A percentile compares a stretch with the other conserved stretches of the same genome.
Conservation (phyloP, 2,797 vertebrate species). For the Catostomus latipinnis region DNA sequence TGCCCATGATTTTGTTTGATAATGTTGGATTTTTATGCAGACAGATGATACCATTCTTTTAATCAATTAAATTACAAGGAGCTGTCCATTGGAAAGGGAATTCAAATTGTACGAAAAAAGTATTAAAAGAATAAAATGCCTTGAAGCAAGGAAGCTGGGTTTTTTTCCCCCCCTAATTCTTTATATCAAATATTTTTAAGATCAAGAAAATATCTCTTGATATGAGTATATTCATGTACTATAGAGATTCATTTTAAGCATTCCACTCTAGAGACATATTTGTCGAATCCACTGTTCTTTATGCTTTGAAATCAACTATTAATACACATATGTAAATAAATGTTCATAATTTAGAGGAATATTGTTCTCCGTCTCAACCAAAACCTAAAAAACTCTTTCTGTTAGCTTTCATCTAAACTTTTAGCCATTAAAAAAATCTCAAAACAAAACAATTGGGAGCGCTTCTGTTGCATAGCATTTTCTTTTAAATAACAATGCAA, state of each 20-base stretch:
- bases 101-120: too few relatives aligned
- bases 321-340: constrained; percentile 56
- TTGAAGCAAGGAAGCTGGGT: not conserved
- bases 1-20: too few relatives aligned
- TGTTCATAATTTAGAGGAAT: constrained; percentile 65
- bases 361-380: constrained; percentile 58
- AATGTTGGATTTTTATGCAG: too few relatives aligned
- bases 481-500: constrained; percentile 64
- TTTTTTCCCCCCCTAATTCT: not conserved
- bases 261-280: constrained; percentile 53
- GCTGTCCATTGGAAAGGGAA: too few relatives aligned
- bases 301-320: constrained; percentile 70
- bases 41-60: not conserved
- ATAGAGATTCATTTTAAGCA: constrained; percentile 15
- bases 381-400: constrained; percentile 68
- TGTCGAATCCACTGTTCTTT: constrained; percentile 68
- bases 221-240: not conserved
- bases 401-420: constrained; percentile 73
- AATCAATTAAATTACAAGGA: not conserved
- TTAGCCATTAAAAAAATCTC: constrained; percentile 38
- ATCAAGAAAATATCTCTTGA: constrained; percentile 29
- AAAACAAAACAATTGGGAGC: constrained; percentile 67
- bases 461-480: constrained; percentile 66
- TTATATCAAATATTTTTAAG: not conserved
- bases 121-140: not conserved